Evolutionary conservation across 2,888 invertebrate species (phyloP), one percentile per base, ranked within the genome.

Genomic region (Pinctada fucata): DNA sequence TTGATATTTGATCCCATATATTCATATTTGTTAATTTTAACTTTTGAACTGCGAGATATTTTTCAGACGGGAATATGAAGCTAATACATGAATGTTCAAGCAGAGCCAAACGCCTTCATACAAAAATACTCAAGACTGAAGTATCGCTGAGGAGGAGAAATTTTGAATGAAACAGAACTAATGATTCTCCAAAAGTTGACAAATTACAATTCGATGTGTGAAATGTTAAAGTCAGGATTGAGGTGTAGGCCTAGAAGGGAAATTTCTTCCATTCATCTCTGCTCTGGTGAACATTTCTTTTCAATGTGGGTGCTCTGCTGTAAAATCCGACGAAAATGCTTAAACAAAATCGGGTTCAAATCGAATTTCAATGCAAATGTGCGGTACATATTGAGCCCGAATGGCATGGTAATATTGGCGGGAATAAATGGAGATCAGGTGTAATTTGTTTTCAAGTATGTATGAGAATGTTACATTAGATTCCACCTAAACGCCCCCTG

Each of bases 361-460:
- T 58, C 58, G 58, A 58, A 58, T 58, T 58, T 58, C 58, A 13
- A 58, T 58, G 58, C 58, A 58, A 58, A 58, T 58, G 58, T 58
- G 58, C 13, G 58, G 58, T 58, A 58, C 8, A 58, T 58, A 58
- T 13, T 58, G 58, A 58, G 13, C 58, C 58, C 13, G 58, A 58
- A 6, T 58, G 31, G 6, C 13, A 13, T 58, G 58, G 13, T 10
- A 13, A 58, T 58, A 58, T 58, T 58, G 58, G 58, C 58, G 58
- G 58, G 58, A 58, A 58, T 58, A 58, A 58, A 58, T 58, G 13
- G 58, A 13, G 58, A 58, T 58, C 58, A 58, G 58, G 58, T 6
- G 58, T 58, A 58, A 58, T 58, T 58, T 58, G 58, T 58, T 58
- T 58, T 58, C 58, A 10, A 10, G 8, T 58, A 58, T 58, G 58